Conservation (phyloP, 2,113 vertebrate genomes). For the Oncorhynchus masou region DNA sequence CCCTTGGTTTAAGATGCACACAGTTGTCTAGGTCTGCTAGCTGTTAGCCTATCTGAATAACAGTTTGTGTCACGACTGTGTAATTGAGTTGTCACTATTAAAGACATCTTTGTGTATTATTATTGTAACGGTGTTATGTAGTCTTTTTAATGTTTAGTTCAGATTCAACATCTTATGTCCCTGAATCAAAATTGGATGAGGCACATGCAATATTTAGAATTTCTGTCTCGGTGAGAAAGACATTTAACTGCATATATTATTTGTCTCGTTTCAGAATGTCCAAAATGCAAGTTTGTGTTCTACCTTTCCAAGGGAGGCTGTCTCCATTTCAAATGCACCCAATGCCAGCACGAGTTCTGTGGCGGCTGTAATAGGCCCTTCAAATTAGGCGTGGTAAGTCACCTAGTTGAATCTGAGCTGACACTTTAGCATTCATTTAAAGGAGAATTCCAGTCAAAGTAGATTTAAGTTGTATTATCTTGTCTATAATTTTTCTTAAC, state of each 20-base stretch:
- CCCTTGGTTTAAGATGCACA: no score
- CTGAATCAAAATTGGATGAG: no score
- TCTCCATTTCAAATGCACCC: conserved; percentile 77
- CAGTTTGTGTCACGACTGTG: neutral
- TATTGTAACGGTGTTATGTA: no score
- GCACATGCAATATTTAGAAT: neutral
- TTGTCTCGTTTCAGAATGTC: conserved; percentile 68
- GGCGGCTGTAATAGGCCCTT: conserved; percentile 66
- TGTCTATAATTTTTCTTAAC: no score
- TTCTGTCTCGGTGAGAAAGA: neutral
- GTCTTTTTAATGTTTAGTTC: neutral
- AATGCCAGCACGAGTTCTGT: conserved; percentile 76
- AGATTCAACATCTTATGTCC: neutral
- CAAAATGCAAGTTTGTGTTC: conserved; percentile 70
- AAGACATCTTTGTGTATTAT: no score
- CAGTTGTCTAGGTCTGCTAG: neutral
- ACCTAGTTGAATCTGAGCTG: neutral
- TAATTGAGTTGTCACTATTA: no score
- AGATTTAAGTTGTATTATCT: no score
- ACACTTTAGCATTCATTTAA: neutral
- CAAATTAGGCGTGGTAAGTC: conserved; percentile 63
- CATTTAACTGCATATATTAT: neutral
- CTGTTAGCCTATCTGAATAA: neutral
- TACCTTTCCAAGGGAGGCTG: conserved; percentile 75
- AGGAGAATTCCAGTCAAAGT: neutral